phyloP scores from a whole-genome alignment of 2,797 vertebrate genomes.

The Oreortyx pictus region DNA sequence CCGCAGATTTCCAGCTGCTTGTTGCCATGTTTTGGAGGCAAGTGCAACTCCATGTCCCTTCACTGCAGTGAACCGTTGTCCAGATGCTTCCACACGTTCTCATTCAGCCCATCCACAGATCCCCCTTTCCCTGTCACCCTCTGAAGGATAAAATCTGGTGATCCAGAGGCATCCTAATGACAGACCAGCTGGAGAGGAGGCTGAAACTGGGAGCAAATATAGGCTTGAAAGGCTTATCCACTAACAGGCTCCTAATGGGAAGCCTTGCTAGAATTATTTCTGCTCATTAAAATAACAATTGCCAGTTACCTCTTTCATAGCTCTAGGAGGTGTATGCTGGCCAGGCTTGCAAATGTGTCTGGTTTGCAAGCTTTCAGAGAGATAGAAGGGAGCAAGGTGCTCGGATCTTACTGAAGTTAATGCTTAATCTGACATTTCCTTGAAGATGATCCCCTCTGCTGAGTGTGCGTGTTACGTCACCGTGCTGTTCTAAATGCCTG shows the following conservation, averaged over 20 bases:
- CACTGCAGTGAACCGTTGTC: neutral
- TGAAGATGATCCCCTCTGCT: neutral
- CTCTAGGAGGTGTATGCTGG: neutral
- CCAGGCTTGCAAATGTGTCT: neutral
- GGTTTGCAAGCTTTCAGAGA: neutral
- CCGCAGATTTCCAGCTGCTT: neutral
- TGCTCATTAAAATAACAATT: constrained; percentile 31
- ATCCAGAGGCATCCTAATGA: neutral
- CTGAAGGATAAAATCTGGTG: neutral
- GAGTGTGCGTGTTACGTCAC: neutral
- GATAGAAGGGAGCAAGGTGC: neutral
- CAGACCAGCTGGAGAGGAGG: neutral
- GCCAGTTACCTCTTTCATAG: neutral
- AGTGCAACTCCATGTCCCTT: neutral
- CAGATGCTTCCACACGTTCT: neutral
- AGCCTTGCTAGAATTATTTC: neutral
- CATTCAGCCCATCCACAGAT: neutral
- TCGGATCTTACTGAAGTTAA: neutral
- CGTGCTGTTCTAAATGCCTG: neutral
- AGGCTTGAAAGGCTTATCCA: constrained; percentile 7
- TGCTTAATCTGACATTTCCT: neutral
- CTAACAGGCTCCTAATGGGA: neutral
- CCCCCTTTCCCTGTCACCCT: neutral
- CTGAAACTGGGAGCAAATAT: constrained; percentile 31
- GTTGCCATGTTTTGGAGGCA: constrained; percentile 7